A percentile compares a stretch with the other conserved stretches of the same genome.
Conservation (phyloP, 2,888 invertebrate species). For the Melanotus villosus region DNA sequence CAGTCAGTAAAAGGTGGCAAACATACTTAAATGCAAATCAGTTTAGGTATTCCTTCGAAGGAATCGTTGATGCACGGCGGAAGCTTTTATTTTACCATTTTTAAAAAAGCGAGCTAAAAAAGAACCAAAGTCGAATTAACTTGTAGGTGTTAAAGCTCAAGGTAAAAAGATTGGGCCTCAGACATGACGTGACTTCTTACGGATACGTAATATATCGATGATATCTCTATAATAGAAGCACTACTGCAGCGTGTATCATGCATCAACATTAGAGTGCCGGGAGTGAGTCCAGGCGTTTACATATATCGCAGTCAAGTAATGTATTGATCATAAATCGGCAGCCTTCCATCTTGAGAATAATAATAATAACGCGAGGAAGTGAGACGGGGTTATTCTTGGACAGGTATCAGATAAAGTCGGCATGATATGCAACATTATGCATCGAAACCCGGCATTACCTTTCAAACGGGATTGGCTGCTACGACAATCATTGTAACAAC, state of each 20-base stretch:
- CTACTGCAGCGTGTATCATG: constrained; percentile 36
- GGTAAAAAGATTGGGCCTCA: constrained; percentile 1
- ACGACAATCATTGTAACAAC: constrained; percentile 67
- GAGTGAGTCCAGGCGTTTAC: constrained; percentile 33
- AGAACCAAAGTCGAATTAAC: not conserved
- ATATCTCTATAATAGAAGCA: constrained; percentile 36
- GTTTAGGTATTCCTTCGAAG: too few relatives aligned
- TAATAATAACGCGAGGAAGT: constrained; percentile 57
- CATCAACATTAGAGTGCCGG: constrained; percentile 30
- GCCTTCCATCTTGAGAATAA: constrained; percentile 68
- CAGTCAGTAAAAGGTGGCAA: too few relatives aligned
- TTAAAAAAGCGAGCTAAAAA: not conserved
- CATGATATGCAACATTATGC: constrained; percentile 66
- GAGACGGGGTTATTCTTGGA: constrained; percentile 60
- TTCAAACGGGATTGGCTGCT: constrained; percentile 67
- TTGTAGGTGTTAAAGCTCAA: not conserved
- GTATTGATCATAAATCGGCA: constrained; percentile 66
- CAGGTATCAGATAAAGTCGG: constrained; percentile 63
- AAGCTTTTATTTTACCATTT: too few relatives aligned
- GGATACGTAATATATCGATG: constrained; percentile 23
- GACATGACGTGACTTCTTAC: constrained; percentile 27
- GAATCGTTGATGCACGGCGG: too few relatives aligned
- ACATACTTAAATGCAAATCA: too few relatives aligned
- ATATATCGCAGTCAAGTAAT: constrained; percentile 51
- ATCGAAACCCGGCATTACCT: constrained; percentile 68